Percentiles rank a stretch among this genome's conserved stretches.
phyloP scores from a whole-genome alignment of 2,888 invertebrate species.

The Endomychus coccineus region DNA sequence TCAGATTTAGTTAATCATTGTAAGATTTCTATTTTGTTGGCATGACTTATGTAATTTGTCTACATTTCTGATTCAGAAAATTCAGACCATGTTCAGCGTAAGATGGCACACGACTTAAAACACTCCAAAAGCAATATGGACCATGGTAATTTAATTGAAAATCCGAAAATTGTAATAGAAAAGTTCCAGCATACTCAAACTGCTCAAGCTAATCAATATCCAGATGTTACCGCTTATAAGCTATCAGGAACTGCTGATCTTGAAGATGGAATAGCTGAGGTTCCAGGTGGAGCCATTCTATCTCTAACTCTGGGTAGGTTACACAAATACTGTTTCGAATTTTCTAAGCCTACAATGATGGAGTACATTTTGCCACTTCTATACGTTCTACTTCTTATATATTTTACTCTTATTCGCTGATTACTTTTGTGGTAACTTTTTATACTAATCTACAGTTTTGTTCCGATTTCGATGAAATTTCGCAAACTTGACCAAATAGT shows the following conservation, averaged over 20 bases:
- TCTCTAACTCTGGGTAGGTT: conserved; percentile 64
- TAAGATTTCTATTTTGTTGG: no score
- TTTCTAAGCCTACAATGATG: no score
- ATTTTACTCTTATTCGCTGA: no score
- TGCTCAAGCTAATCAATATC: conserved; percentile 21
- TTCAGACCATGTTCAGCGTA: conserved; percentile 37
- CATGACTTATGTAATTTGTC: no score
- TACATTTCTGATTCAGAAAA: conserved; percentile 22
- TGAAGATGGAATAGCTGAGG: conserved; percentile 58
- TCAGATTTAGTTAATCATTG: no score
- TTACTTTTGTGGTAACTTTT: no score
- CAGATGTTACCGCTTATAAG: conserved; percentile 33
- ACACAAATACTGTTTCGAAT: no score
- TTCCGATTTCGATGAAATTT: no score
- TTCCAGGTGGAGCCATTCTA: conserved; percentile 72
- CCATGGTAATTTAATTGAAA: conserved; percentile 20
- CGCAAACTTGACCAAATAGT: no score
- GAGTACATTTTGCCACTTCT: no score
- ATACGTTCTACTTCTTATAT: no score
- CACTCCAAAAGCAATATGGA: conserved; percentile 31
- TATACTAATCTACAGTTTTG: no score
- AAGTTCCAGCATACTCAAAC: conserved; percentile 16
- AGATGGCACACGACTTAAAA: conserved; percentile 40
- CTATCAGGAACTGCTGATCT: conserved; percentile 30
- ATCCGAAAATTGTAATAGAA: conserved; percentile 22